phyloP scores from a whole-genome alignment of 2,888 invertebrate genomes.

The Mythimna impura region DNA sequence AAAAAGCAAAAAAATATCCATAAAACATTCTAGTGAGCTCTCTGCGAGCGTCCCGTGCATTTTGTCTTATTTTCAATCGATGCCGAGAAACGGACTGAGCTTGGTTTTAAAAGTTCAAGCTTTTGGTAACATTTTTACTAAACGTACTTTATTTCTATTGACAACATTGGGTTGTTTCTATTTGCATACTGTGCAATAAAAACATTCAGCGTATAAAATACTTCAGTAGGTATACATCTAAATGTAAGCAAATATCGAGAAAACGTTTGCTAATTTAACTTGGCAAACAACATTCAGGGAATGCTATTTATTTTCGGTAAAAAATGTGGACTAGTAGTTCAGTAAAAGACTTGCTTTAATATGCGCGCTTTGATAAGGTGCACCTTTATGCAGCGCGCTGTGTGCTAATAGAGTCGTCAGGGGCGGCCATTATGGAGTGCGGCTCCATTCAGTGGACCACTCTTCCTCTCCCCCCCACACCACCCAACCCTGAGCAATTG shows the following conservation, averaged over 20 bases:
- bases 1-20: slow-evolving; percentile 76
- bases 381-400: slow-evolving; percentile 74
- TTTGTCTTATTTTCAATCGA: slow-evolving; percentile 72
- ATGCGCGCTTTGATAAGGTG: slow-evolving; percentile 79
- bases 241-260: slow-evolving; percentile 32
- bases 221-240: neutral
- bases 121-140: slow-evolving; percentile 66
- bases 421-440: slow-evolving; percentile 68
- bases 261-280: slow-evolving; percentile 18
- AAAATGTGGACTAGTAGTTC: slow-evolving; percentile 58
- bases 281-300: slow-evolving; percentile 25
- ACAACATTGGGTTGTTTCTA: slow-evolving; percentile 26
- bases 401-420: slow-evolving; percentile 74
- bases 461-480: slow-evolving; percentile 55
- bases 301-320: slow-evolving; percentile 48
- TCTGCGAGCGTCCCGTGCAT: slow-evolving; percentile 69
- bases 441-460: slow-evolving; percentile 67
- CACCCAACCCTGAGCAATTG: slow-evolving; percentile 40
- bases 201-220: slow-evolving; percentile 3
- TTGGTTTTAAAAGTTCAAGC: slow-evolving; percentile 74
- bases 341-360: slow-evolving; percentile 75
- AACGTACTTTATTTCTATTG: slow-evolving; percentile 56
- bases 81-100: slow-evolving; percentile 70
- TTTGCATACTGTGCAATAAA: slow-evolving; percentile 17
- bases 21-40: slow-evolving; percentile 73